Base-by-base conservation (phyloP, 2,113 vertebrate genomes). In the Xiphophorus hellerii region DNA sequence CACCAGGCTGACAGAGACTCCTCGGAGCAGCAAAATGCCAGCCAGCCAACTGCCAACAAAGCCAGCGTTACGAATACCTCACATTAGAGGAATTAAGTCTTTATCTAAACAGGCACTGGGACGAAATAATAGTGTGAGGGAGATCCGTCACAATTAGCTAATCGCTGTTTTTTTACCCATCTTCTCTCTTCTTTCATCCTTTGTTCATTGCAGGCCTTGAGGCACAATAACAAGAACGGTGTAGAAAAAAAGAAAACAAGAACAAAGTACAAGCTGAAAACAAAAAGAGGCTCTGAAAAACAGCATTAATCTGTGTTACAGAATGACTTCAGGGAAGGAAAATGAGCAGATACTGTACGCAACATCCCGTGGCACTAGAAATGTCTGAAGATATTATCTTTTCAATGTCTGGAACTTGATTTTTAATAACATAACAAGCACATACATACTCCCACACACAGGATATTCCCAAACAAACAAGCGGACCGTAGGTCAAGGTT, bases 31-130 rank as follows among this genome's bases (percentile, higher is more conserved):
- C 22, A 25, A 80, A 28, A 71, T 42, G 84, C 85, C 84, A 81
- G 76, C 65, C 74, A 6, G 81, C 37, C 74, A 0, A 33, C 76
- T 89, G 86, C 89, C 84, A 90, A 87, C 83, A 90, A 84, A 85
- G 84, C 71, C 83, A 64, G 82, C 74, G 69, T 92, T 88, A 91
- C 89, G 90, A 93, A 92, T 87, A 83, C 83, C 85, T 88, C 83
- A 82, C 86, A 92, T 93, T 89, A 91, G 74, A 80, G 90, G 85
- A 90, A 93, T 92, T 88, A 90, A 78, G 86, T 86, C 86, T 92
- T 90, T 84, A 90, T 87, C 80, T 71, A 78, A 86, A 84, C 42
- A 39, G 78, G 76, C 33, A 29, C 71, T 71, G 28, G 63, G 71
- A 28, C 22, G 78, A 65, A 73, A 93, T 86, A 92, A 88, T 87